Conservation (phyloP, 2,797 vertebrate species). For the Tamandua tetradactyla region DNA sequence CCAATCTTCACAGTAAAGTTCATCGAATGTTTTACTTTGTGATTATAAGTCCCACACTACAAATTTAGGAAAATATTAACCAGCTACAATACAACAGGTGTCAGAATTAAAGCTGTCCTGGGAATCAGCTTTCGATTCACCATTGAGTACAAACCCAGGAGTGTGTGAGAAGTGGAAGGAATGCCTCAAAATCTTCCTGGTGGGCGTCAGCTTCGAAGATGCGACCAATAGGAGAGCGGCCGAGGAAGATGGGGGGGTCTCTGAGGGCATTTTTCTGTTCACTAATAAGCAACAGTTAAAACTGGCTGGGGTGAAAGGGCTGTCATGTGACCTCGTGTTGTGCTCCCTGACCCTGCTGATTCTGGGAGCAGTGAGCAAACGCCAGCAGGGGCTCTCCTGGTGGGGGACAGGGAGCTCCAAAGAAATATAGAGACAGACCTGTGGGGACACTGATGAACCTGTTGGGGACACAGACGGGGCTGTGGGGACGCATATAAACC, state of each 20-base stretch:
- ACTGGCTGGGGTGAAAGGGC: background rate
- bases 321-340: background rate
- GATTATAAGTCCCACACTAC: background rate
- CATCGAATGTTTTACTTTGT: background rate
- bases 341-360: too few relatives aligned
- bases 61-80: background rate
- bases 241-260: too few relatives aligned
- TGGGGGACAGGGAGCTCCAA: background rate
- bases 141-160: background rate
- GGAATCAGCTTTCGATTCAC: too few relatives aligned
- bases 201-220: background rate
- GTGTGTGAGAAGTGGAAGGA: background rate
- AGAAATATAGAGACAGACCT: background rate
- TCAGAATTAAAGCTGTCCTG: rapidly evolving
- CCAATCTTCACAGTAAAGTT: background rate
- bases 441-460: too few relatives aligned
- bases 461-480: too few relatives aligned
- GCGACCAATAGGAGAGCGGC: background rate
- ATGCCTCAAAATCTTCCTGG: background rate
- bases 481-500: too few relatives aligned
- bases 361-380: background rate
- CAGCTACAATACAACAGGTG: background rate
- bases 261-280: background rate
- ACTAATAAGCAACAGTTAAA: background rate
- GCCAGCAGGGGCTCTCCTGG: background rate